Percentiles rank a stretch among this genome's conserved stretches.
These are phyloP conservation scores for Aphis craccivora DNA, from an alignment of 1,140 invertebrate species.

Conservation along the genomic window DNA sequence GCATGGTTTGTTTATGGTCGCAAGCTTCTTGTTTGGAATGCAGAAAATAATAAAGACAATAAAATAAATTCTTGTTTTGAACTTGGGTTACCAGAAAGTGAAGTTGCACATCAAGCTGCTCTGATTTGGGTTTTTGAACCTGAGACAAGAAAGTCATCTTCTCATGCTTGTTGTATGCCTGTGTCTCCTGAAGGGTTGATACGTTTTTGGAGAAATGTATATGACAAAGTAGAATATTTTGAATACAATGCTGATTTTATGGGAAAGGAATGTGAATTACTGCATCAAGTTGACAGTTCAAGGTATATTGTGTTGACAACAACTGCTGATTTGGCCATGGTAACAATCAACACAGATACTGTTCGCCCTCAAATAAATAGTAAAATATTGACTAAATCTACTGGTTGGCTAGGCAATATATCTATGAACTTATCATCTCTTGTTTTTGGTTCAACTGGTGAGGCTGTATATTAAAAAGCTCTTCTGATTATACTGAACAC, in stretches of 20 bases:
- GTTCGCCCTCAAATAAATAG: constrained; percentile 69
- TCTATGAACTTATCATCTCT: constrained; percentile 50
- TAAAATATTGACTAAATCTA: constrained; percentile 55
- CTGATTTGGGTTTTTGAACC: constrained; percentile 81
- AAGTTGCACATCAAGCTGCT: constrained; percentile 88
- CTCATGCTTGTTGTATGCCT: constrained; percentile 73
- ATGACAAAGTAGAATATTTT: constrained; percentile 83
- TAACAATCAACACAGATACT: constrained; percentile 69
- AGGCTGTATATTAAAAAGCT: constrained; percentile 46
- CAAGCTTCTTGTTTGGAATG: constrained; percentile 85
- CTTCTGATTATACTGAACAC: constrained; percentile 14
- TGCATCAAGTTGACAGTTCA: constrained; percentile 74
- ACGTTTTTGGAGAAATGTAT: constrained; percentile 90
- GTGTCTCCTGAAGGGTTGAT: constrained; percentile 91
- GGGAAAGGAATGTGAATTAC: constrained; percentile 73
- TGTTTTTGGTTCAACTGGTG: constrained; percentile 51
- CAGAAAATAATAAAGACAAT: constrained; percentile 59
- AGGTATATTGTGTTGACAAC: constrained; percentile 90
- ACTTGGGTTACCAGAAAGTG: constrained; percentile 88
- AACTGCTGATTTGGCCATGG: constrained; percentile 83
- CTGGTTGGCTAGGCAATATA: constrained; percentile 53
- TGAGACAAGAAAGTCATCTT: constrained; percentile 65
- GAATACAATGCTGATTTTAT: constrained; percentile 83
- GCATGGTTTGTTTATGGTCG: constrained; percentile 88
- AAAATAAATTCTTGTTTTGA: constrained; percentile 76